Base-by-base conservation (phyloP, 2,113 vertebrate genomes). In the Furnarius figulus region DNA sequence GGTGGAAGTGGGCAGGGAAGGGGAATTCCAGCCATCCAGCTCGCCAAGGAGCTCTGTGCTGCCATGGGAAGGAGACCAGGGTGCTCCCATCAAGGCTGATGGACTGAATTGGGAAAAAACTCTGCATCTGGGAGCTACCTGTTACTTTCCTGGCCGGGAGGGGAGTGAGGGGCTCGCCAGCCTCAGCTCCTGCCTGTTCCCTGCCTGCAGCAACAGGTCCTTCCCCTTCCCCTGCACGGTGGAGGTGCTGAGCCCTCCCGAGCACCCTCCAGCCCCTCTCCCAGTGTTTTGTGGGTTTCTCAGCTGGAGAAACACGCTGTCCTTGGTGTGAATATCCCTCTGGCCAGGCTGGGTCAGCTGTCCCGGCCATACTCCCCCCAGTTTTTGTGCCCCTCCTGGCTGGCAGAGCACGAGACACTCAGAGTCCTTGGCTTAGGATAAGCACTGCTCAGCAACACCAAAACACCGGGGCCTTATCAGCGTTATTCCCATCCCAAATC, bases 191-290 rank as follows among this genome's bases (percentile, higher is more conserved):
- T 73, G 53, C 18, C 49, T 6, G 5, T 35, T 62, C 47, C 52
- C 47, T 47, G 74, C 59, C 65, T 37, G 44, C 55, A 33, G 68
- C 82, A 33, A 14, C 33, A 7, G 39, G 8, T 50, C 37, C 42
- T 68, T 39, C 39, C 44, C 0, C 0, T 55, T 46, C 17, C 14
- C 2, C 7, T 19, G 42, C 14, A 5, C 2, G 19, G 9, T 7
- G 5, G n/a, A 21, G 52, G 24, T 55, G 68, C 65, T 42, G 82
- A 20, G 37, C 18, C 12, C 20, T 52, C 35, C 56, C 8, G 2
- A 24, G 33, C 84, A 23, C 75, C 46, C 30, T 82, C 35, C 3
- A 4, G 39, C 62, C n/a, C 39, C n/a, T 73, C 68, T 70, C 35
- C 13, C 5, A 5, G 15, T 3, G 14, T 46, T 42, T 6, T 24